phyloP scores from a whole-genome alignment of 2,797 vertebrate species.

The Etheostoma nigrum region DNA sequence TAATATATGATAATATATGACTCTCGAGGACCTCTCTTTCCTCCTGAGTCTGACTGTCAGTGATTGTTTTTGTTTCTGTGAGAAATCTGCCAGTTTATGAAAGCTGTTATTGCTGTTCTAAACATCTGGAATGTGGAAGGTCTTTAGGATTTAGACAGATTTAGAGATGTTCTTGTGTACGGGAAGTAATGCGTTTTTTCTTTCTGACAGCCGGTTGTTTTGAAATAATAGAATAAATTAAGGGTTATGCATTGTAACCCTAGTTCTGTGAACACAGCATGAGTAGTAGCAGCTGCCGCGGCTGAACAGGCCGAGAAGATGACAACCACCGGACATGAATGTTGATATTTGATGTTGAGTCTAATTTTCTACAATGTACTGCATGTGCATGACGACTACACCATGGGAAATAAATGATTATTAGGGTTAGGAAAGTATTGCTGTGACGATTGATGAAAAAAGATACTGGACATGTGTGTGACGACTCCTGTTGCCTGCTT shows the following conservation, averaged over 20 bases:
- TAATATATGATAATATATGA: constrained; percentile 25
- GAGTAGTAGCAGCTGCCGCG: not conserved
- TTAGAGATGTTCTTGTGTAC: not conserved
- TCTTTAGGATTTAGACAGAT: not conserved
- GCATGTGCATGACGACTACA: not conserved
- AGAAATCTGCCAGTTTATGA: not conserved
- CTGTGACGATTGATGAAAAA: not conserved
- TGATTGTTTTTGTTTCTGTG: not conserved
- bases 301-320: not conserved
- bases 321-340: not conserved
- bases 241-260: not conserved
- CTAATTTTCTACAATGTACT: not conserved
- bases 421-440: not conserved
- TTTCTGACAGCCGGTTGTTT: not conserved
- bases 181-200: not conserved
- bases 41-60: not conserved
- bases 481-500: not conserved
- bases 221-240: not conserved
- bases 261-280: not conserved
- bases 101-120: not conserved
- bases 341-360: not conserved
- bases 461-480: not conserved
- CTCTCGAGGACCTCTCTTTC: constrained; percentile 4
- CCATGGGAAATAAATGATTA: not conserved
- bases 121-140: not conserved